A percentile compares a stretch with the other conserved stretches of the same genome.
These are phyloP conservation scores for Caranx ignobilis DNA, from an alignment of 2,113 vertebrate species.

Conservation along the genomic window DNA sequence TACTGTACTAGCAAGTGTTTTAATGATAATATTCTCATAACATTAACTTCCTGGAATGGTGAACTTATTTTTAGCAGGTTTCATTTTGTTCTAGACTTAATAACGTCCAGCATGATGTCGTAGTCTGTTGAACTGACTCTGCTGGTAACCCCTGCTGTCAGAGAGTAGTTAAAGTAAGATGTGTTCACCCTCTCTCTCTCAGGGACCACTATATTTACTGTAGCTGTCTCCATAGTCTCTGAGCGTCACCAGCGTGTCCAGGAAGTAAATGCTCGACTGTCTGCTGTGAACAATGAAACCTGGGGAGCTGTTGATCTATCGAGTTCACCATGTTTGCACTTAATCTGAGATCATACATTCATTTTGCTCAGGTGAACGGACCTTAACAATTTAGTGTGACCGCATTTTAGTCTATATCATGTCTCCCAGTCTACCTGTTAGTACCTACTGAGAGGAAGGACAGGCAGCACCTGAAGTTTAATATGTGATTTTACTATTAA, in stretches of 20 bases:
- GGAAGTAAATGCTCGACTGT: slow-evolving; percentile 48
- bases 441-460: neutral
- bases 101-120: neutral
- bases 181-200: slow-evolving; percentile 19
- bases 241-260: slow-evolving; percentile 50
- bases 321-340: slow-evolving; percentile 48
- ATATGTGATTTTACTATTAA: neutral
- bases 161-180: slow-evolving; percentile 10
- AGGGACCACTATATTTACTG: slow-evolving; percentile 43
- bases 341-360: slow-evolving; percentile 60
- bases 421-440: neutral
- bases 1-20: neutral
- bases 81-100: neutral
- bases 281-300: slow-evolving; percentile 46
- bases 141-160: slow-evolving; percentile 19
- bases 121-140: slow-evolving; percentile 22
- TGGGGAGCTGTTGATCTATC: slow-evolving; percentile 42
- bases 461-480: neutral
- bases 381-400: slow-evolving; percentile 1
- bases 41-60: slow-evolving; percentile 10
- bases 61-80: too few relatives aligned
- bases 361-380: slow-evolving; percentile 34
- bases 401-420: slow-evolving; percentile 5
- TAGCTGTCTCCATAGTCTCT: slow-evolving; percentile 47
- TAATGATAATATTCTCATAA: neutral